Conservation (phyloP, 2,888 invertebrate genomes). For the Tipula unca region DNA sequence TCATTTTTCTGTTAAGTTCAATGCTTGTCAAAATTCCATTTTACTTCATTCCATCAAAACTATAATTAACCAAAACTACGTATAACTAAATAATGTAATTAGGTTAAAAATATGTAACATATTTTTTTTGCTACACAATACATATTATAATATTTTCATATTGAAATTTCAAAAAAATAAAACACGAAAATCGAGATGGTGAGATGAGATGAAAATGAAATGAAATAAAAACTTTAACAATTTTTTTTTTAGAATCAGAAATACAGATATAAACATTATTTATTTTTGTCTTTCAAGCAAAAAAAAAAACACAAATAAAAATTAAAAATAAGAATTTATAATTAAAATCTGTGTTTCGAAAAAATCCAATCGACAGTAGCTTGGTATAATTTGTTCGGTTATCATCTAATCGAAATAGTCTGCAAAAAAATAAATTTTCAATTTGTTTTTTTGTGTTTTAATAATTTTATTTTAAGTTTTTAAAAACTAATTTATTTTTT, state of each 20-base stretch:
- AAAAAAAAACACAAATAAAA: not conserved
- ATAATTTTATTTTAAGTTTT: not conserved
- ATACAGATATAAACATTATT: not conserved
- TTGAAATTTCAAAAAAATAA: not conserved
- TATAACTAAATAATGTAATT: not conserved
- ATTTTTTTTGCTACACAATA: not conserved
- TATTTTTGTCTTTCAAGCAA: not conserved
- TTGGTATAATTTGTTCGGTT: constrained; percentile 18
- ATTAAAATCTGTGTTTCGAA: not conserved
- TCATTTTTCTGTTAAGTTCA: not conserved
- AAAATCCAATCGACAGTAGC: not conserved
- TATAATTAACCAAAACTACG: not conserved
- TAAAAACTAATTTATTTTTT: not conserved
- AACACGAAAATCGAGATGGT: not conserved
- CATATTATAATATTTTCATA: not conserved
- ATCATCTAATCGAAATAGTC: not conserved
- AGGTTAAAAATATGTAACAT: not conserved
- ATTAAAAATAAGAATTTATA: not conserved
- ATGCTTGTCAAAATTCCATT: not conserved
- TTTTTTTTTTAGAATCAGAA: not conserved
- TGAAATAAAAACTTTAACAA: not conserved
- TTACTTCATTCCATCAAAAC: not conserved
- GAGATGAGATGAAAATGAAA: not conserved
- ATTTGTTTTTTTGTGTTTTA: not conserved
- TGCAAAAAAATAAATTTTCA: not conserved